phyloP scores from a whole-genome alignment of 2,888 invertebrate species.

The Agriopis leucophaearia region DNA sequence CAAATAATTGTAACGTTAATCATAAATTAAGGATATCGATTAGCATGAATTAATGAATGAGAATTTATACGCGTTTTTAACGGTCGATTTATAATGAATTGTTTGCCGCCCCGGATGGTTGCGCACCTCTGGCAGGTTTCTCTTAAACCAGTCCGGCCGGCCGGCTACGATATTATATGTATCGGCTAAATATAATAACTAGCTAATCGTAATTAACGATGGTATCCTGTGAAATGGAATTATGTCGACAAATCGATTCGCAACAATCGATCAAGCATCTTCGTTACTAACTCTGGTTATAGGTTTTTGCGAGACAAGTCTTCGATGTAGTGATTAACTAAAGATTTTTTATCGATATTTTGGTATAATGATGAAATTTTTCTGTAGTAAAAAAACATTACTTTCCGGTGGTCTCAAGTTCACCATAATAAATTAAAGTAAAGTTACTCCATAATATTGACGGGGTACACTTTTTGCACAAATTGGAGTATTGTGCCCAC shows the following conservation, averaged over 20 bases:
- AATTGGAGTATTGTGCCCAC: slow-evolving; percentile 68
- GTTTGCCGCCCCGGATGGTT: slow-evolving; percentile 72
- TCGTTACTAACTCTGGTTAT: background rate
- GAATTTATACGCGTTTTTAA: slow-evolving; percentile 43
- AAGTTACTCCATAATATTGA: slow-evolving; percentile 64
- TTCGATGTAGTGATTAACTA: background rate
- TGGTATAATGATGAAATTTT: slow-evolving; percentile 11
- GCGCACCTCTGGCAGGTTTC: slow-evolving; percentile 73
- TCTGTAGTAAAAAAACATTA: slow-evolving; percentile 35
- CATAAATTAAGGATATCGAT: slow-evolving; percentile 47
- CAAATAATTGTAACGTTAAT: slow-evolving; percentile 42
- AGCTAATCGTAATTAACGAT: slow-evolving; percentile 80
- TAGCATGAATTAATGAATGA: slow-evolving; percentile 45
- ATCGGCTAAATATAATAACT: slow-evolving; percentile 78
- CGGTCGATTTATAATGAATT: slow-evolving; percentile 39
- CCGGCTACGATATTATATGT: slow-evolving; percentile 57
- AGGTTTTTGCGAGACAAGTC: background rate
- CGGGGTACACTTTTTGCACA: slow-evolving; percentile 60
- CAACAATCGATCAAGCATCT: slow-evolving; percentile 63
- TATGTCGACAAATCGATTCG: slow-evolving; percentile 74
- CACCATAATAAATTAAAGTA: slow-evolving; percentile 59
- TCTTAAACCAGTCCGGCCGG: slow-evolving; percentile 74
- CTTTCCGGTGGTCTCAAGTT: slow-evolving; percentile 56
- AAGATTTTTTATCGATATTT: background rate
- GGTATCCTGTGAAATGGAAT: slow-evolving; percentile 77